These are phyloP conservation scores for Micrastur ruficollis DNA, from an alignment of 2,797 vertebrate genomes.

Conservation along the genomic window DNA sequence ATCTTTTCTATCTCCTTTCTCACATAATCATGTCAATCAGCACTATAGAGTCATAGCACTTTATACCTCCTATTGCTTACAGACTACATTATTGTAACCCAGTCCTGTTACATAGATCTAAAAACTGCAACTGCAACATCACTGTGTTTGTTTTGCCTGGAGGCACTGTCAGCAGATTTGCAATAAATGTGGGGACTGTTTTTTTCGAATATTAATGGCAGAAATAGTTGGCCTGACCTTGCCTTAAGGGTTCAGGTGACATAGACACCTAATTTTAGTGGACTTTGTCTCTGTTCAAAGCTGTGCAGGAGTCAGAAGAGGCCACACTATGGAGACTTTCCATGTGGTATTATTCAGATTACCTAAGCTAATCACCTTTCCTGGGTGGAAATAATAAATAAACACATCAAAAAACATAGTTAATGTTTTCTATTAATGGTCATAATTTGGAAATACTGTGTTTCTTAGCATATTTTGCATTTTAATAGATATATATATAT, in stretches of 20 bases:
- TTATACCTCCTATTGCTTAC: not conserved
- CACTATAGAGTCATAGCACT: not conserved
- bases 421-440: not conserved
- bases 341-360: not conserved
- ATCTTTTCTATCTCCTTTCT: constrained; percentile 29
- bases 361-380: not conserved
- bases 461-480: not conserved
- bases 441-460: not conserved
- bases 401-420: not conserved
- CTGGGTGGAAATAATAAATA: not conserved
- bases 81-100: not conserved
- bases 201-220: not conserved
- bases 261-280: not conserved
- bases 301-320: not conserved
- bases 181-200: not conserved
- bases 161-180: not conserved
- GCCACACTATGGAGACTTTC: not conserved
- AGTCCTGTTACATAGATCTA: not conserved
- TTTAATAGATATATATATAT: not conserved
- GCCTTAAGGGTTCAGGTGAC: not conserved
- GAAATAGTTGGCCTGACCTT: not conserved
- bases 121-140: not conserved
- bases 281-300: not conserved
- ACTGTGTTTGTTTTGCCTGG: not conserved
- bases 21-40: constrained; percentile 36